phyloP scores from a whole-genome alignment of 23 tunicate species.

The Oikopleura albicans region DNA sequence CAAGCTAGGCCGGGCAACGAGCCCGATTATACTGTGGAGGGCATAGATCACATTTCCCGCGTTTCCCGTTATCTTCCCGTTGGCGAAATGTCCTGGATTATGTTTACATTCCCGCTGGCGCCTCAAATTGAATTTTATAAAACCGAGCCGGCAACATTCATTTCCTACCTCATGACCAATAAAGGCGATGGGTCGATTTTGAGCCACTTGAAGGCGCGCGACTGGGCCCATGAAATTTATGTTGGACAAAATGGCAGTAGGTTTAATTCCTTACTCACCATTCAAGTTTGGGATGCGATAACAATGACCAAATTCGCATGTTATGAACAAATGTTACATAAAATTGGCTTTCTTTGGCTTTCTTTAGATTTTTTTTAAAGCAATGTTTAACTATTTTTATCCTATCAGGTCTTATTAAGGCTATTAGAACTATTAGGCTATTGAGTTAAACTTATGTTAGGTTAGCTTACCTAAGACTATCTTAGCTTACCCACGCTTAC shows the following conservation, averaged over 20 bases:
- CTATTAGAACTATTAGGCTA: too few species aligned
- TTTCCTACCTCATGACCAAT: conserved; percentile 39
- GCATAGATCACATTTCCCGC: neutral
- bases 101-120: conserved; percentile 31
- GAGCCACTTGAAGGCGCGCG: neutral
- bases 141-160: conserved; percentile 36
- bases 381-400: too few species aligned
- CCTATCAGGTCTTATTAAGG: too few species aligned
- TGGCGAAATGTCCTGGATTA: conserved; percentile 30
- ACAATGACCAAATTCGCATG: too few species aligned
- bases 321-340: too few species aligned
- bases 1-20: neutral
- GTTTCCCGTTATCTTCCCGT: conserved; percentile 29
- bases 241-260: conserved; percentile 22
- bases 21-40: neutral
- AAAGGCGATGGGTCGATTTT: conserved; percentile 28
- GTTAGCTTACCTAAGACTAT: too few species aligned
- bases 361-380: too few species aligned
- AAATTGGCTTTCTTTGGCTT: too few species aligned
- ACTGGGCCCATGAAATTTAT: conserved; percentile 25
- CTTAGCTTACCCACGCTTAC: too few species aligned
- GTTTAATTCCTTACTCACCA: too few species aligned
- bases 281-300: too few species aligned
- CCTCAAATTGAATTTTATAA: conserved; percentile 34
- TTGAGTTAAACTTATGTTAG: too few species aligned